A percentile compares a stretch with the other conserved stretches of the same genome.
Conservation (phyloP, 2,113 vertebrate species). For the Monopterus albus region DNA sequence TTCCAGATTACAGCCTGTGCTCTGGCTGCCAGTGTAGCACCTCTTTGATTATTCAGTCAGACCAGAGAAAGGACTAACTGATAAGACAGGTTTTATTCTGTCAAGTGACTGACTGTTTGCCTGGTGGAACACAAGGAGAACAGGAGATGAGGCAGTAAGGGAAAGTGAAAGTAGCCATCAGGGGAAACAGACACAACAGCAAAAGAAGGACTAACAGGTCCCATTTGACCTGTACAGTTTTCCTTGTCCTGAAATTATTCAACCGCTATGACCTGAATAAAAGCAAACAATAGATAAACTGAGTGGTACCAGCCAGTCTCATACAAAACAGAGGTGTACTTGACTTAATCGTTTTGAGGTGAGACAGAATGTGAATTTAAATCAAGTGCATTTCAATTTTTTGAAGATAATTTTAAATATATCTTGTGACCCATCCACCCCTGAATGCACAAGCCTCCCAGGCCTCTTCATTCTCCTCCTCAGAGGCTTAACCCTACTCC, state of each 20-base stretch:
- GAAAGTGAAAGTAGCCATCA: slow-evolving; percentile 2
- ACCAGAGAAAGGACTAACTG: background rate
- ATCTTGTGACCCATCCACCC: slow-evolving; percentile 35
- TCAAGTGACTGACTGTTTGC: slow-evolving; percentile 19
- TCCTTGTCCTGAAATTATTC: background rate
- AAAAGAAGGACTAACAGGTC: slow-evolving; percentile 1
- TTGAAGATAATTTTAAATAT: background rate
- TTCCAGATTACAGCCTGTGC: background rate
- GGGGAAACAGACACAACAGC: background rate
- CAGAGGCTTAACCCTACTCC: slow-evolving; percentile 61
- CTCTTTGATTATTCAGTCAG: slow-evolving; percentile 5
- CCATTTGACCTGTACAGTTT: background rate
- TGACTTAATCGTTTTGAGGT: background rate
- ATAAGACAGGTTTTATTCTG: slow-evolving; percentile 9
- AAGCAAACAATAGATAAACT: background rate
- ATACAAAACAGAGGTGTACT: background rate
- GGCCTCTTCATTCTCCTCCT: slow-evolving; percentile 37
- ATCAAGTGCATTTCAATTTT: background rate
- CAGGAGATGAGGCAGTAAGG: background rate
- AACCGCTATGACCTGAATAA: background rate
- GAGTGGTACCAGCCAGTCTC: background rate
- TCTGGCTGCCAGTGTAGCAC: slow-evolving; percentile 6
- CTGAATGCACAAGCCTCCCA: slow-evolving; percentile 9
- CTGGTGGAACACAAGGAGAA: background rate
- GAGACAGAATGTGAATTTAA: background rate